phyloP scores from a whole-genome alignment of 2,888 invertebrate species.

The Zaprionus lineosus region DNA sequence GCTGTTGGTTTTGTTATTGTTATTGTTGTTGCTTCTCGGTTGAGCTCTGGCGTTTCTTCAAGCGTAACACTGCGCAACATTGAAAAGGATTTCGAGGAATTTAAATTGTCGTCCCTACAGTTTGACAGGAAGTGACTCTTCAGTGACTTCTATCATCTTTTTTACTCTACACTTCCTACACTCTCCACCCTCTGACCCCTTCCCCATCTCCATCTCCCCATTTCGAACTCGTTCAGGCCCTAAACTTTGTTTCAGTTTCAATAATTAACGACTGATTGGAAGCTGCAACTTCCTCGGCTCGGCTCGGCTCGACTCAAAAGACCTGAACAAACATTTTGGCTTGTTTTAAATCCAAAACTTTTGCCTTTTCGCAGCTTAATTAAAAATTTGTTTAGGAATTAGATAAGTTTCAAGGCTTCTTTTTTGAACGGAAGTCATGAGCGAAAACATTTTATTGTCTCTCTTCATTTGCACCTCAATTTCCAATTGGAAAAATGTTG shows the following conservation, averaged over 20 bases:
- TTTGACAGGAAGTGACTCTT: conserved; percentile 22
- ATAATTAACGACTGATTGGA: conserved; percentile 32
- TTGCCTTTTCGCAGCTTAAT: conserved; percentile 1
- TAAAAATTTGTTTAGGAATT: conserved; percentile 2
- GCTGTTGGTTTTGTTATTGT: conserved; percentile 16
- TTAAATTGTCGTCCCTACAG: conserved; percentile 48
- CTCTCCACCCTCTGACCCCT: neutral
- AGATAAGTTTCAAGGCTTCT: neutral
- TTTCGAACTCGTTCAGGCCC: too few relatives aligned
- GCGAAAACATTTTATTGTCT: too few relatives aligned
- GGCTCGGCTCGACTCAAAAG: neutral
- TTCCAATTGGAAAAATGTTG: too few relatives aligned
- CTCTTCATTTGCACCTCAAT: too few relatives aligned
- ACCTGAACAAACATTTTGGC: conserved; percentile 15
- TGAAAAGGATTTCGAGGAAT: conserved; percentile 62
- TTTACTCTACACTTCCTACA: too few relatives aligned
- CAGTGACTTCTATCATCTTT: conserved; percentile 3
- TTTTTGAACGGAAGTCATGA: too few relatives aligned
- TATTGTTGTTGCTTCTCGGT: conserved; percentile 21
- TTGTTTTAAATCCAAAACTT: neutral
- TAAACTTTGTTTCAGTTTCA: conserved; percentile 16
- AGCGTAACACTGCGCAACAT: conserved; percentile 52
- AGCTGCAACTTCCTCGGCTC: neutral
- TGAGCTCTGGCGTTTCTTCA: conserved; percentile 41
- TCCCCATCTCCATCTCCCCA: too few relatives aligned